Evolutionary conservation across 1,140 invertebrate genomes (phyloP), one percentile per base, ranked within the genome.

Genomic region (Phthorimaea operculella): DNA sequence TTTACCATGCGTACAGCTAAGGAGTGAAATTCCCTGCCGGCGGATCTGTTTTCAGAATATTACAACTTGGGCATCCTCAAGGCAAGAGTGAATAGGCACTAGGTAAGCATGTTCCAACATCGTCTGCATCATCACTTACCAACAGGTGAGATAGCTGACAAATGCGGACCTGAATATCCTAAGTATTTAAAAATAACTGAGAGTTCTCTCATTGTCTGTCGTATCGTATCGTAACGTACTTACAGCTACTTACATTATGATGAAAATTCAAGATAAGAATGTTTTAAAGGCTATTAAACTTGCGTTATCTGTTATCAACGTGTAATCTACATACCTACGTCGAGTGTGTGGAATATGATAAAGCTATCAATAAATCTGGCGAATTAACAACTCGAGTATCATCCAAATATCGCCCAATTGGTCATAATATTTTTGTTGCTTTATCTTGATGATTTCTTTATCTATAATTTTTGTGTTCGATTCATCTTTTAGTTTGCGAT

Each of bases 311-410:
- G 58, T 76, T 78, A 81, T 79, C 72, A 59, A n/a, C 39, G 52
- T 55, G 52, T 75, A 75, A 78, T 75, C 77, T 65, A 60, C 55
- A 66, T 53, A 57, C 69, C 52, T 58, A 71, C 68, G 73, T 12
- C n/a, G n/a, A 39, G 36, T 39, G 10, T 2, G 10, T 39, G 1
- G 12, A 15, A 47, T 9, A 47, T 72, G 79, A 83, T 83, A 81
- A 61, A 60, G 15, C 69, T 81, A 81, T 83, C 75, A 68, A 60
- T 52, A 70, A 81, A 83, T 81, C 76, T 74, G 58, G 63, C 68
- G 72, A 66, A 67, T 64, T 68, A 66, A 70, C 64, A 66, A 70
- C 64, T 64, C 44, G 52, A 58, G 36, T 39, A 39, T 39, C n/a
- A 39, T 39, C 36, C 10, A 39, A 39, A 39, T 5, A 39, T 39